phyloP scores from a whole-genome alignment of 1,140 invertebrate species.

The Lucilia sericata region DNA sequence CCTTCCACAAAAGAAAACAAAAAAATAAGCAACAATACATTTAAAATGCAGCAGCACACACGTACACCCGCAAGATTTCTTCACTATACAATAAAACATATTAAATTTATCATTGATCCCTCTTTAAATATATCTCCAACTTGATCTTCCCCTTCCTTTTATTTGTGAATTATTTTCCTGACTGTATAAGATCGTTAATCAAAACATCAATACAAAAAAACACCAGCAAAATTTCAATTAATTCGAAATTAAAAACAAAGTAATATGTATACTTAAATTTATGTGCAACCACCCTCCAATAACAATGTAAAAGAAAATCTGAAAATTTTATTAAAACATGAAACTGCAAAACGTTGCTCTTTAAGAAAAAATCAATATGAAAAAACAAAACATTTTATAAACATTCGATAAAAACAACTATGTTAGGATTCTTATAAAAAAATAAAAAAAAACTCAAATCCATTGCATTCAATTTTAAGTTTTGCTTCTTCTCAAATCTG shows the following conservation, averaged over 20 bases:
- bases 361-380: background rate
- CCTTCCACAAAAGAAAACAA: constrained; percentile 16
- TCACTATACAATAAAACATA: background rate
- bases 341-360: background rate
- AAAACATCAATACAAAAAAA: constrained; percentile 5
- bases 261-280: background rate
- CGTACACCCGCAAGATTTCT: background rate
- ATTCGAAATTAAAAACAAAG: background rate
- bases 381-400: background rate
- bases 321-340: background rate
- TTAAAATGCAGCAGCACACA: constrained; percentile 9
- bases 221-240: background rate
- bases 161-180: background rate
- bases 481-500: background rate
- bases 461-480: constrained; percentile 26
- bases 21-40: constrained; percentile 28
- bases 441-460: constrained; percentile 13
- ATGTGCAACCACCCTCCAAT: background rate
- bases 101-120: background rate
- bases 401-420: background rate
- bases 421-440: background rate
- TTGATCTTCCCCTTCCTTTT: background rate
- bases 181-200: background rate
- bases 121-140: background rate
- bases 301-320: background rate